Evolutionary conservation across 1,140 invertebrate species (phyloP), one percentile per base, ranked within the genome.

Genomic region (Brachionus asplanchnoidis): DNA sequence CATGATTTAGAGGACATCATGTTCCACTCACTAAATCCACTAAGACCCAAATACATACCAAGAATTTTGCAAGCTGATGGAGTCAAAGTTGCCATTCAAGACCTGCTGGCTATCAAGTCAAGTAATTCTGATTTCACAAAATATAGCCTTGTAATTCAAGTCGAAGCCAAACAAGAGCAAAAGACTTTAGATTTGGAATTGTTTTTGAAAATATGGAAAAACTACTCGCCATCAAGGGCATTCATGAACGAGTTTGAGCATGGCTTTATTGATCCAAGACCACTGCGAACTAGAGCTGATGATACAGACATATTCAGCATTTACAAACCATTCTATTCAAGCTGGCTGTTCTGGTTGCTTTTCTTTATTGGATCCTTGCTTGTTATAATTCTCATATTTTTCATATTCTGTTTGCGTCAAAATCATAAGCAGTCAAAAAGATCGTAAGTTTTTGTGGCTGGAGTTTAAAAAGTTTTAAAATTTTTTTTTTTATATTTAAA

Each of bases 271-370:
- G 42, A 77, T 14, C 73, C 42, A 50, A 46, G 70, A 20, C 70
- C 70, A 23, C 11, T 77, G 17, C 73, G 26, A 46, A 44, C 17
- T 36, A 77, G 66, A 77, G 9, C 20, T 77, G 73, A 77, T 26
- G 20, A 50, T 12, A 50, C 40, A 5, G 73, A 77, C 32, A 26
- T 77, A 5, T 77, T 77, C 23, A 50, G 44, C n/a, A 50, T 77
- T 8, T 77, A 77, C n/a, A 46, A 46, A 50, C 73, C 73, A 50
- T 77, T 77, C 20, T 82, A 82, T 44, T 65, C 79, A 11, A 82
- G 65, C 20, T 82, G 79, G 79, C 23, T 82, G 8, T 60, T 82
- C 53, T 82, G 79, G 79, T 36, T 82, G 5, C 42, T 82, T n/a
- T 60, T 68, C 20, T n/a, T 82, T 11, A 82, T 82, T 17, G 65